Percentiles rank a stretch among this genome's conserved stretches.
phyloP scores from a whole-genome alignment of 2,888 invertebrate species.

The Ophonus ardosiacus region DNA sequence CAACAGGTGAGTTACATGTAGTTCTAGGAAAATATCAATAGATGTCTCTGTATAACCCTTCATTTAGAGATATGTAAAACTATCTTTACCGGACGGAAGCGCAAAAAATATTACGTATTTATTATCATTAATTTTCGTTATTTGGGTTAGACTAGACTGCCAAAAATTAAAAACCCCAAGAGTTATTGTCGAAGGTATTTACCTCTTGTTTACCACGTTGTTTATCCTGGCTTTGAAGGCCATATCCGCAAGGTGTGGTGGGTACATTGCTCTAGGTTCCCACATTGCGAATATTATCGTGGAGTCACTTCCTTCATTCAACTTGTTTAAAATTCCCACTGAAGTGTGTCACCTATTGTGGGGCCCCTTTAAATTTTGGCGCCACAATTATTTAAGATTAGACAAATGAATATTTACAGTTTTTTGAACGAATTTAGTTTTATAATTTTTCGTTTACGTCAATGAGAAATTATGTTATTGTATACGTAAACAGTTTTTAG shows the following conservation, averaged over 20 bases:
- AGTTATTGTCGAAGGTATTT: not conserved
- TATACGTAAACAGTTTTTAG: not conserved
- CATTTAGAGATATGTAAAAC: too few species aligned
- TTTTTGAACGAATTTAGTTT: not conserved
- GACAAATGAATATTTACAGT: not conserved
- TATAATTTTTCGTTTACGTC: not conserved
- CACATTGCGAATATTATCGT: not conserved
- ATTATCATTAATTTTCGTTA: not conserved
- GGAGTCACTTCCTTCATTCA: not conserved
- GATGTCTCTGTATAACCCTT: too few species aligned
- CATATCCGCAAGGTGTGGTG: not conserved
- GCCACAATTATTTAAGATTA: not conserved
- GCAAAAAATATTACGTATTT: not conserved
- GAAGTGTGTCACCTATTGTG: not conserved
- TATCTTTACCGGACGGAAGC: too few species aligned
- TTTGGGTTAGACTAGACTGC: not conserved
- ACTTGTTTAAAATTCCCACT: not conserved
- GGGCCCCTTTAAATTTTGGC: not conserved
- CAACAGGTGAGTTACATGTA: too few species aligned
- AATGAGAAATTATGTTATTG: not conserved
- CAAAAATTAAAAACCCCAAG: not conserved
- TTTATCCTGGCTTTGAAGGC: not conserved
- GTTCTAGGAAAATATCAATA: too few species aligned
- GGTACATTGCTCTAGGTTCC: not conserved
- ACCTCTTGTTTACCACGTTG: not conserved